Percentiles rank a stretch among this genome's conserved stretches.
These are phyloP conservation scores for Eilema griseolum DNA, from an alignment of 2,888 invertebrate species.

Conservation along the genomic window DNA sequence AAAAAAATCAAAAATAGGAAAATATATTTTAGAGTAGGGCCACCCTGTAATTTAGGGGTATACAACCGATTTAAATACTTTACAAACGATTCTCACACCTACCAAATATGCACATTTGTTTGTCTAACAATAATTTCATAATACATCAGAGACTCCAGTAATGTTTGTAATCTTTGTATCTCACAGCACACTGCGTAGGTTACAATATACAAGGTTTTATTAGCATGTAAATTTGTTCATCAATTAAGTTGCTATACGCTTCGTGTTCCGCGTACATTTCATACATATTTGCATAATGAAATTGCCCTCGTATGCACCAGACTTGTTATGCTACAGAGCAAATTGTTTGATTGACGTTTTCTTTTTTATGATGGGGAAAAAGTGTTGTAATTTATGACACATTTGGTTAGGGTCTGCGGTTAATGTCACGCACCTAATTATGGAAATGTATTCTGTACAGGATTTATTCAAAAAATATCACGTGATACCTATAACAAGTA, in stretches of 20 bases:
- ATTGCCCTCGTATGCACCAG: constrained; percentile 59
- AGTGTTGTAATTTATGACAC: background rate
- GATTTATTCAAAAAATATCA: too few species aligned
- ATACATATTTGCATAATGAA: constrained; percentile 73
- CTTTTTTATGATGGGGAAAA: constrained; percentile 7
- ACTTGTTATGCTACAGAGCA: constrained; percentile 35
- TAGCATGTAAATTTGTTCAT: constrained; percentile 79
- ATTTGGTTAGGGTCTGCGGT: background rate
- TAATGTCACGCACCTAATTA: background rate
- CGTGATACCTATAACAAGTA: too few species aligned
- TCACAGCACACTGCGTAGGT: constrained; percentile 7
- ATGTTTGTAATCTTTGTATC: constrained; percentile 6
- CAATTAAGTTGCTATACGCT: constrained; percentile 68
- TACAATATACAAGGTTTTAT: constrained; percentile 62
- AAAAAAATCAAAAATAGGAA: too few species aligned
- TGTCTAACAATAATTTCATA: too few species aligned
- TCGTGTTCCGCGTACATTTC: constrained; percentile 58
- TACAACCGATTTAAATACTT: too few species aligned
- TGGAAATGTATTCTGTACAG: background rate
- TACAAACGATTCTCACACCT: too few species aligned
- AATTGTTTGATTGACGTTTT: constrained; percentile 38
- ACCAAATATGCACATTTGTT: too few species aligned
- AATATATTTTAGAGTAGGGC: too few species aligned
- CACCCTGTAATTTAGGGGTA: too few species aligned
- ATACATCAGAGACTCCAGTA: background rate